These are phyloP conservation scores for Papilio helenus DNA, from an alignment of 1,140 invertebrate genomes.

Conservation along the genomic window DNA sequence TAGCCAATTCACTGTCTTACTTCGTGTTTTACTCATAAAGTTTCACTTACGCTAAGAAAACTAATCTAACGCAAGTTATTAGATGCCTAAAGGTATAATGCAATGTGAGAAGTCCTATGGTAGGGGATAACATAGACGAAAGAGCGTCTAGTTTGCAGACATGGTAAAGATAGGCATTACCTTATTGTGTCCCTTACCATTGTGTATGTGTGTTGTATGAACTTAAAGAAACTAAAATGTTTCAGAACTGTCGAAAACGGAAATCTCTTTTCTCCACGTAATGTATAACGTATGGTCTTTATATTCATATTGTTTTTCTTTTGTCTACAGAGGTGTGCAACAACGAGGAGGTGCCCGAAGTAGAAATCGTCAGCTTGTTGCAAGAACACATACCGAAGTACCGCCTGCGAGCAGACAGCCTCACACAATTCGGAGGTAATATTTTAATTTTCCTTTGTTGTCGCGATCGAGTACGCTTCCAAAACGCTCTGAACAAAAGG, in stretches of 20 bases:
- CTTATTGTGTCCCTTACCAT: neutral
- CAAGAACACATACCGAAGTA: slow-evolving; percentile 98
- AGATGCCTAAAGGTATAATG: neutral
- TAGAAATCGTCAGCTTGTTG: slow-evolving; percentile 96
- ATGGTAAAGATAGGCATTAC: neutral
- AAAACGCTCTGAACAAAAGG: slow-evolving; percentile 11
- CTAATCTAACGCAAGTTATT: neutral
- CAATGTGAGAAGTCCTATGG: neutral
- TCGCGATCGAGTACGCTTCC: neutral
- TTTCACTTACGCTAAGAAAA: slow-evolving; percentile 32
- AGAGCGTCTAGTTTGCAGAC: neutral
- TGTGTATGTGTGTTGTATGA: neutral
- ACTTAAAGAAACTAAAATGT: neutral
- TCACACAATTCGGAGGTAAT: slow-evolving; percentile 95
- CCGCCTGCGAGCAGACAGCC: slow-evolving; percentile 94
- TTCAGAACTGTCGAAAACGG: neutral
- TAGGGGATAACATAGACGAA: slow-evolving; percentile 1
- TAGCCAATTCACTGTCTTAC: slow-evolving; percentile 57
- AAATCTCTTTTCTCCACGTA: neutral
- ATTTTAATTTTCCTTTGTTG: slow-evolving; percentile 34
- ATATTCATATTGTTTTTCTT: slow-evolving; percentile 39
- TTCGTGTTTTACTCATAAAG: slow-evolving; percentile 51
- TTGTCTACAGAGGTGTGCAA: slow-evolving; percentile 92
- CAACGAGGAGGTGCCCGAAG: slow-evolving; percentile 93
- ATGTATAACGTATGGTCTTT: neutral